Conservation (phyloP, 2,888 invertebrate species). For the Athalia circularis region DNA sequence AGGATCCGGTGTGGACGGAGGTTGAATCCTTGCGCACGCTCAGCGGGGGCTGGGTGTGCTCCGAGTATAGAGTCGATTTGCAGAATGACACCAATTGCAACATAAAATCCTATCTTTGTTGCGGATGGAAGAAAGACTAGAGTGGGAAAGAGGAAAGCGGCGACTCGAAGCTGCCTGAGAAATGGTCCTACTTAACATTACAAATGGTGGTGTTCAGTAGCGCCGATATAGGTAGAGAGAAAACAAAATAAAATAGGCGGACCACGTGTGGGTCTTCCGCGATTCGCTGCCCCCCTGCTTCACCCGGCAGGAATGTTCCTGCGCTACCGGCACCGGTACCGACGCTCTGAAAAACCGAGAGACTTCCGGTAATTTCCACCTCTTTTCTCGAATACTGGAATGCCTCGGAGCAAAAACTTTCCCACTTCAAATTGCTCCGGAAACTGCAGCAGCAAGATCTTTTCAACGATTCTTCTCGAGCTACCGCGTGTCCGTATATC, state of each 20-base stretch:
- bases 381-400: constrained; percentile 30
- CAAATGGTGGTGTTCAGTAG: constrained; percentile 64
- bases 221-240: constrained; percentile 55
- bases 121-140: constrained; percentile 51
- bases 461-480: constrained; percentile 39
- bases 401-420: constrained; percentile 31
- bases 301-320: no score
- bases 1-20: constrained; percentile 7
- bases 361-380: constrained; percentile 43
- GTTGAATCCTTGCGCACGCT: constrained; percentile 20
- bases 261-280: constrained; percentile 49
- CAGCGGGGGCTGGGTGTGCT: constrained; percentile 28
- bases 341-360: constrained; percentile 48
- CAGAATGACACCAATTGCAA: constrained; percentile 35
- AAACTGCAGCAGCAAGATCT: constrained; percentile 37
- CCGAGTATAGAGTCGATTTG: constrained; percentile 20
- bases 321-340: constrained; percentile 28
- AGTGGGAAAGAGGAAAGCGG: constrained; percentile 49
- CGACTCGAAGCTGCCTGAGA: constrained; percentile 59
- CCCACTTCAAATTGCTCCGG: constrained; percentile 44
- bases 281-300: constrained; percentile 1
- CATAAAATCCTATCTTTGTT: constrained; percentile 57
- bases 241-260: constrained; percentile 59
- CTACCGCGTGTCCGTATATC: background rate
- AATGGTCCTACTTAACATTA: constrained; percentile 67